A percentile compares a stretch with the other conserved stretches of the same genome.
Conservation (phyloP, 2,797 vertebrate species). For the Psittacula derbiana region DNA sequence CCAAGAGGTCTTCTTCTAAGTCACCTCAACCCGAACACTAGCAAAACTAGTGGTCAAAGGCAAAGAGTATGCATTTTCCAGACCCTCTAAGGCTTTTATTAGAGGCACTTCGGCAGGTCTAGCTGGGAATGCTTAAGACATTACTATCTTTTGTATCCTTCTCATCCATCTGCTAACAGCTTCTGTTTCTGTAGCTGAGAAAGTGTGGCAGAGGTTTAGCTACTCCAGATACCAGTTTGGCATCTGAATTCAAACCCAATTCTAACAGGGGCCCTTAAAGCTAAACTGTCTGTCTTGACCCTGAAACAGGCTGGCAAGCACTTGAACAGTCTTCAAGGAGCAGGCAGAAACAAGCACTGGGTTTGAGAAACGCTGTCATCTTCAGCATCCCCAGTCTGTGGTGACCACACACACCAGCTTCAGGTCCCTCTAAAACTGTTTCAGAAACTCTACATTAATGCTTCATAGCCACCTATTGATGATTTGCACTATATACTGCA, state of each 20-base stretch:
- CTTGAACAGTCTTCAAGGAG: not conserved
- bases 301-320: not conserved
- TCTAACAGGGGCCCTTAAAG: not conserved
- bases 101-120: not conserved
- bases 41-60: not conserved
- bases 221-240: not conserved
- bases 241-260: not conserved
- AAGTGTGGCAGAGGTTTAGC: not conserved
- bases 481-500: not conserved
- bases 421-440: not conserved
- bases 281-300: not conserved
- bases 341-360: not conserved
- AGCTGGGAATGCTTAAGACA: not conserved
- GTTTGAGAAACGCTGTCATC: not conserved
- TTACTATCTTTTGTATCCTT: not conserved
- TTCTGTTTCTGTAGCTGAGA: not conserved
- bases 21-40: not conserved
- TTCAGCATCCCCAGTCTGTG: not conserved
- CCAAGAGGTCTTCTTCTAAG: not conserved
- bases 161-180: not conserved
- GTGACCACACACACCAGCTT: not conserved
- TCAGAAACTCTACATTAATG: not conserved
- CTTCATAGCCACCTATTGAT: not conserved
- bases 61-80: not conserved
- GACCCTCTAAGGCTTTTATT: not conserved